Conservation (phyloP, 2,888 invertebrate genomes). For the Himalopsyche anomala region DNA sequence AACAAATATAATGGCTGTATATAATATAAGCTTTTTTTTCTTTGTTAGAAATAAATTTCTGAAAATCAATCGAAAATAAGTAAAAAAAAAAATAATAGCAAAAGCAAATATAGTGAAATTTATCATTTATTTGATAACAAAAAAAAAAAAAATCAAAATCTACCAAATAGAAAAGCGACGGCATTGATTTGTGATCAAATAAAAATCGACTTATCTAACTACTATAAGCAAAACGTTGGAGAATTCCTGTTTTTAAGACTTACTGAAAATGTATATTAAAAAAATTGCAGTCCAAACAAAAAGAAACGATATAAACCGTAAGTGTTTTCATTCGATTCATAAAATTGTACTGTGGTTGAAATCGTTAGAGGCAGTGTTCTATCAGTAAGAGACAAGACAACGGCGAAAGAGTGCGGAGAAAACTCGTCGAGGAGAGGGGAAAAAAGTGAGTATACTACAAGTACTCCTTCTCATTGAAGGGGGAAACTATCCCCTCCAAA, state of each 20-base stretch:
- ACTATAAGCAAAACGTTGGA: background rate
- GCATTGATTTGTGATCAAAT: too few relatives aligned
- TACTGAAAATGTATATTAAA: background rate
- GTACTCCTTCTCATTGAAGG: background rate
- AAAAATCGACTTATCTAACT: too few relatives aligned
- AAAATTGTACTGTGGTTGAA: background rate
- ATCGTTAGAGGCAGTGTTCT: slow-evolving; percentile 16
- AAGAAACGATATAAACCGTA: background rate
- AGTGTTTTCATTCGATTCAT: background rate
- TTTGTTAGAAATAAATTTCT: too few relatives aligned
- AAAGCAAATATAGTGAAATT: too few relatives aligned
- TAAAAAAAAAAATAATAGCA: too few relatives aligned
- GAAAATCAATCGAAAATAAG: too few relatives aligned
- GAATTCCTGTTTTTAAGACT: too few relatives aligned
- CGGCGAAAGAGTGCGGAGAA: slow-evolving; percentile 31
- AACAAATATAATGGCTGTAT: too few relatives aligned
- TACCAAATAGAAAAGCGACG: too few relatives aligned
- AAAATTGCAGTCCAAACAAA: background rate
- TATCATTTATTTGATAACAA: too few relatives aligned
- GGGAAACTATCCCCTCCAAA: slow-evolving; percentile 26
- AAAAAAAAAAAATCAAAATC: too few relatives aligned
- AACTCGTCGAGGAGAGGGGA: background rate
- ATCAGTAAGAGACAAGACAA: background rate
- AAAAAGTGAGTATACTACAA: background rate
- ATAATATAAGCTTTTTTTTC: too few relatives aligned